Percentiles rank a stretch among this genome's conserved stretches.
Conservation (phyloP, 1,140 invertebrate species). For the Gonioctena quinquepunctata region DNA sequence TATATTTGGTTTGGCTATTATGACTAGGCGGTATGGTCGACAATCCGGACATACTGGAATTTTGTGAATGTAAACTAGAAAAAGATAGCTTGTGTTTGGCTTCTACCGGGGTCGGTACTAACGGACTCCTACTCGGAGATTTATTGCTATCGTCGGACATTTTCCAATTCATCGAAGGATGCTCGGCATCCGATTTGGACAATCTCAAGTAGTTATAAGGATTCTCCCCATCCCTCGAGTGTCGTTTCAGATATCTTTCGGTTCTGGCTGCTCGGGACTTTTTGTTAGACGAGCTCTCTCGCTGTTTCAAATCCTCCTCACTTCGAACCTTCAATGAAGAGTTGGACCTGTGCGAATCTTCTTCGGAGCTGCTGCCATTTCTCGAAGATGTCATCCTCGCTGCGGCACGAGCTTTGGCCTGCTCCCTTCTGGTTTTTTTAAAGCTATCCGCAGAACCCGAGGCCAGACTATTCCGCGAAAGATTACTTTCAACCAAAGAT, state of each 20-base stretch:
- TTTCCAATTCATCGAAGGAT: constrained; percentile 35
- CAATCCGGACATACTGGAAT: constrained; percentile 38
- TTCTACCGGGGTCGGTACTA: constrained; percentile 23
- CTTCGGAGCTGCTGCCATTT: constrained; percentile 73
- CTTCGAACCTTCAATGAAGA: constrained; percentile 69
- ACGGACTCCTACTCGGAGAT: constrained; percentile 43
- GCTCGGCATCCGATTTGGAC: constrained; percentile 47
- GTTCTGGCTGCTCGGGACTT: constrained; percentile 71
- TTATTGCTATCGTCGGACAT: constrained; percentile 37
- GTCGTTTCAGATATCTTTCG: constrained; percentile 75
- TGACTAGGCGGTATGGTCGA: constrained; percentile 54
- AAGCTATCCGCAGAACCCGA: constrained; percentile 58
- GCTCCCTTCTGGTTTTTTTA: constrained; percentile 62
- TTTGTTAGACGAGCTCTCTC: constrained; percentile 60
- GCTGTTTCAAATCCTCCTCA: constrained; percentile 66
- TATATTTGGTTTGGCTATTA: constrained; percentile 36
- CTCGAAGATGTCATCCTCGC: constrained; percentile 63
- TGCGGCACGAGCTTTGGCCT: constrained; percentile 66
- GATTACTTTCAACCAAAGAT: constrained; percentile 37
- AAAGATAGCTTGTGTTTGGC: constrained; percentile 23
- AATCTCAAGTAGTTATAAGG: constrained; percentile 46
- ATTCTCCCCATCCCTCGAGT: constrained; percentile 71
- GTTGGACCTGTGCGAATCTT: constrained; percentile 68
- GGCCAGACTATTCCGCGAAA: constrained; percentile 20
- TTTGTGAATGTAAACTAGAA: constrained; percentile 31